phyloP scores from a whole-genome alignment of 2,888 invertebrate species.

The Mechanitis mazaeus region DNA sequence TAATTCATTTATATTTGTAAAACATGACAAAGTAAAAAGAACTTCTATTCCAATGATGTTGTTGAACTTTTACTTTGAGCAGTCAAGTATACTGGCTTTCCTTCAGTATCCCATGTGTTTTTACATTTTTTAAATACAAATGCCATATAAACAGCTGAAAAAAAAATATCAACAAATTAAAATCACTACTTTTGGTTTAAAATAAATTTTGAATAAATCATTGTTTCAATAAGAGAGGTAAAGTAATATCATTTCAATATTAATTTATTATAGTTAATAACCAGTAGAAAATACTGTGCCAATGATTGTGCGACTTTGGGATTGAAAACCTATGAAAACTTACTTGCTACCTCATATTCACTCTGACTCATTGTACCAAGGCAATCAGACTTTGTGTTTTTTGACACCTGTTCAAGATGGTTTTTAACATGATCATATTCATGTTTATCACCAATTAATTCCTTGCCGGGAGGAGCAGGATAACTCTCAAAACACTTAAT shows the following conservation, averaged over 20 bases:
- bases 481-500: conserved; percentile 90
- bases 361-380: conserved; percentile 90
- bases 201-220: too few relatives aligned
- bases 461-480: conserved; percentile 78
- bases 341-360: conserved; percentile 96
- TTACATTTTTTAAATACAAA: conserved; percentile 87
- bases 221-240: too few relatives aligned
- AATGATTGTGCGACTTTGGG: not conserved
- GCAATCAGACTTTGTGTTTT: conserved; percentile 52
- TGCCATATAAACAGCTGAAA: conserved; percentile 84
- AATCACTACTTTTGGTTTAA: too few relatives aligned
- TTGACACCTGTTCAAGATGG: conserved; percentile 65
- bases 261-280: too few relatives aligned
- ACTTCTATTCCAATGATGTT: conserved; percentile 6
- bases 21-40: not conserved
- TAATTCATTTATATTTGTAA: conserved; percentile 2
- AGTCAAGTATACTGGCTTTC: conserved; percentile 67
- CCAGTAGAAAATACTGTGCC: not conserved
- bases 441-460: conserved; percentile 75
- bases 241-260: too few relatives aligned
- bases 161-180: conserved; percentile 10
- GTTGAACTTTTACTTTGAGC: conserved; percentile 17
- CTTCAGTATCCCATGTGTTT: conserved; percentile 76
- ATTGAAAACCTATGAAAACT: conserved; percentile 51
- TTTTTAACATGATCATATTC: conserved; percentile 86